These are phyloP conservation scores for Caenorhabditis uteleia DNA, from an alignment of 2,888 invertebrate genomes.

Conservation along the genomic window DNA sequence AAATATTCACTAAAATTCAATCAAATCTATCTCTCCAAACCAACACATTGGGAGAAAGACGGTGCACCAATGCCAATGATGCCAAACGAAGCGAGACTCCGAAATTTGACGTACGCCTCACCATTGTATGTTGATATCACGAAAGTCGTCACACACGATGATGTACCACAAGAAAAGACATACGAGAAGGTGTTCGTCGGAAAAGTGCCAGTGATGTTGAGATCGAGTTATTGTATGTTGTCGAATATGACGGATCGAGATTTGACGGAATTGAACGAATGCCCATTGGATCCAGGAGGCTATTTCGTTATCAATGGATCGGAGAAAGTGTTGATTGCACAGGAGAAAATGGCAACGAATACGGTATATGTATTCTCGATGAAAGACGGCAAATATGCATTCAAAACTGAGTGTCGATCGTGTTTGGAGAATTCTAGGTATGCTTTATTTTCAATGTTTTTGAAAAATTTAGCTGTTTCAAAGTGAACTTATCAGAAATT, in stretches of 20 bases:
- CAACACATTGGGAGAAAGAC: constrained; percentile 99
- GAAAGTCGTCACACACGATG: constrained; percentile 79
- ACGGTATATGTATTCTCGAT: constrained; percentile 99
- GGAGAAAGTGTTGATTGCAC: constrained; percentile 96
- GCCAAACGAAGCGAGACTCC: constrained; percentile 96
- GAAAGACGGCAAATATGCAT: constrained; percentile 99
- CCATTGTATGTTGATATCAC: constrained; percentile 98
- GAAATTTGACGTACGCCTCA: constrained; percentile 88
- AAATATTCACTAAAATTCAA: constrained; percentile 94
- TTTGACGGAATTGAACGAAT: constrained; percentile 97
- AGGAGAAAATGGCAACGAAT: constrained; percentile 99
- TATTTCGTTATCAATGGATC: constrained; percentile 99
- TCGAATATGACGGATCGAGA: constrained; percentile 96
- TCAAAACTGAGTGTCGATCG: constrained; percentile 95
- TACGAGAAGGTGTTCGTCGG: constrained; percentile 80
- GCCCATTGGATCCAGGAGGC: constrained; percentile 95
- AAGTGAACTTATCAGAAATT: too few species aligned
- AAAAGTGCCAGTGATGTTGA: constrained; percentile 98
- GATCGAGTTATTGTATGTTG: constrained; percentile 94
- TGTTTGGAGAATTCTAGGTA: constrained; percentile 81
- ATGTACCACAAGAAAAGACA: constrained; percentile 81
- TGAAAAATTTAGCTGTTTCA: constrained; percentile 4
- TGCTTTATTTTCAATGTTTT: not conserved
- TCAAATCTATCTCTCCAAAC: constrained; percentile 97
- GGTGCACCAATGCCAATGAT: constrained; percentile 99